Conservation (phyloP, 2,113 vertebrate genomes). For the Microcebus griseorufus region DNA sequence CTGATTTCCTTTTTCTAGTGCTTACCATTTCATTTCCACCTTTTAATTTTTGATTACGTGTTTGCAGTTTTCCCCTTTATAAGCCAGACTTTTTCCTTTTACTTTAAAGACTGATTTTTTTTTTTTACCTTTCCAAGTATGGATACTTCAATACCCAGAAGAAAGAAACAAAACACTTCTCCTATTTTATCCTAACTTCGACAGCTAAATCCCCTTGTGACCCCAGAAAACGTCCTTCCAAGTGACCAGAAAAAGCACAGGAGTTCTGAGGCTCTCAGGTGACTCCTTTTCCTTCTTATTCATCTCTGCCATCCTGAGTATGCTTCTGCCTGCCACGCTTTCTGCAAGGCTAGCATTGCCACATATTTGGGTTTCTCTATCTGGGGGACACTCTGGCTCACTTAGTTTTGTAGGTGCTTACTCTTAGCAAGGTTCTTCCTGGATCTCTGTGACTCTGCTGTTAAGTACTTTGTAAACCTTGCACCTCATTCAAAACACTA, state of each 20-base stretch:
- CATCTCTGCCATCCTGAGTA: background rate
- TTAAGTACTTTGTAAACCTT: background rate
- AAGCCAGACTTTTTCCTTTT: conserved; percentile 4
- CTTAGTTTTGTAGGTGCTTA: background rate
- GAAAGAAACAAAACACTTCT: background rate
- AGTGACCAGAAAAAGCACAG: background rate
- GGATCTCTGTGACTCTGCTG: background rate
- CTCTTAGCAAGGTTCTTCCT: background rate
- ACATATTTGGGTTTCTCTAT: background rate
- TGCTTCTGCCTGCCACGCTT: background rate
- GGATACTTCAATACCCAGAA: background rate
- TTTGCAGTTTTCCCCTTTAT: conserved; percentile 35
- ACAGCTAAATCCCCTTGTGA: background rate
- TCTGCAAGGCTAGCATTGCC: background rate
- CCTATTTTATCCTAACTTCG: background rate
- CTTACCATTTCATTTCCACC: conserved; percentile 22
- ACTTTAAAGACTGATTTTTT: background rate
- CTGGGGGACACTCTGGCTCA: background rate
- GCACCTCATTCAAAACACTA: background rate
- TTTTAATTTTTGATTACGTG: conserved; percentile 57
- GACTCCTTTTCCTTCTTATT: background rate
- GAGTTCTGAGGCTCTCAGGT: background rate
- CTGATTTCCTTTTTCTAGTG: conserved; percentile 6
- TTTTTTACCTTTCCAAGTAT: background rate
- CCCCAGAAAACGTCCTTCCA: background rate